These are phyloP conservation scores for Brachypterus glaber DNA, from an alignment of 2,888 invertebrate genomes.

Conservation along the genomic window DNA sequence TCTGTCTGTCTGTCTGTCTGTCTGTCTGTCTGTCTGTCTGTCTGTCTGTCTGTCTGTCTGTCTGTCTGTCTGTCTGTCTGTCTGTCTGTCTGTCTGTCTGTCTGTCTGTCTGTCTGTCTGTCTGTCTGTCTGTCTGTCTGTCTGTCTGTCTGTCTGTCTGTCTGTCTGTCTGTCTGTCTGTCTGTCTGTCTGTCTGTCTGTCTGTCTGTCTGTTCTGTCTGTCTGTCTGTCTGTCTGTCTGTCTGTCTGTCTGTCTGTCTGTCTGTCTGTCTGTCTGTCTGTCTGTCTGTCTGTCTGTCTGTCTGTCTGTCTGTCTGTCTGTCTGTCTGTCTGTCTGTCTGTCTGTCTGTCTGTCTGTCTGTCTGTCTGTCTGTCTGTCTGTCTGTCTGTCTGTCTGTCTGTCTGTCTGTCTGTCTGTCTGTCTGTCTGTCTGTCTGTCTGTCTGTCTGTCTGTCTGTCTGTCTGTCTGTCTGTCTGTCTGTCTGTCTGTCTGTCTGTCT, in stretches of 20 bases:
- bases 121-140: slow-evolving; percentile 1
- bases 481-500: slow-evolving; percentile 1
- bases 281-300: slow-evolving; percentile 1
- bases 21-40: slow-evolving; percentile 1
- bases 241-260: slow-evolving; percentile 1
- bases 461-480: slow-evolving; percentile 1
- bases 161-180: slow-evolving; percentile 1
- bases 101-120: slow-evolving; percentile 1
- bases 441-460: slow-evolving; percentile 1
- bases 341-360: slow-evolving; percentile 1
- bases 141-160: slow-evolving; percentile 1
- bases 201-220: too few species aligned
- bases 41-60: slow-evolving; percentile 1
- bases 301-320: slow-evolving; percentile 1
- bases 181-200: slow-evolving; percentile 1
- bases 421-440: slow-evolving; percentile 1
- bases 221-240: slow-evolving; percentile 1
- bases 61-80: slow-evolving; percentile 1
- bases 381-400: slow-evolving; percentile 1
- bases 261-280: slow-evolving; percentile 1
- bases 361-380: slow-evolving; percentile 1
- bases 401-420: slow-evolving; percentile 1
- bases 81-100: slow-evolving; percentile 1
- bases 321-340: slow-evolving; percentile 1
- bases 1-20: slow-evolving; percentile 1